Evolutionary conservation across 2,888 invertebrate genomes (phyloP).

Genomic region (Drosophila mimetica): DNA sequence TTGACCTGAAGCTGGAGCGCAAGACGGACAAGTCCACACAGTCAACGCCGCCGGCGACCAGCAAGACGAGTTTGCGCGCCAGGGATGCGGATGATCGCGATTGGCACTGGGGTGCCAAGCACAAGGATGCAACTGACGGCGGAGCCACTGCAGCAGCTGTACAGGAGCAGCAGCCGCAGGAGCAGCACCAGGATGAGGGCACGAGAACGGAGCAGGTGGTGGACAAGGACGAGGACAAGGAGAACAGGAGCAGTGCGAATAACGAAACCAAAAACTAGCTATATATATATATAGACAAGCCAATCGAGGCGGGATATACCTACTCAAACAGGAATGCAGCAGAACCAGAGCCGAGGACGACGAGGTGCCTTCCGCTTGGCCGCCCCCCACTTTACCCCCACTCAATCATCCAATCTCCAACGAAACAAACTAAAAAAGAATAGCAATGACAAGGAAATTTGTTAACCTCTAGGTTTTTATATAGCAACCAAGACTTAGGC

Average conservation of each 20-base stretch:
- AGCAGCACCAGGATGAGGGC: neutral
- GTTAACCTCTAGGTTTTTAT: slow-evolving; percentile 57
- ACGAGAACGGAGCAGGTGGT: neutral
- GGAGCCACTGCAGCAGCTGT: neutral
- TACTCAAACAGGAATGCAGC: slow-evolving; percentile 3
- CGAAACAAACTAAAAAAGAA: slow-evolving; percentile 48
- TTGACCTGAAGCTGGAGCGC: slow-evolving; percentile 77
- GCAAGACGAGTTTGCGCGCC: slow-evolving; percentile 19
- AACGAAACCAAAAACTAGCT: slow-evolving; percentile 69
- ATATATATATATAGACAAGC: slow-evolving; percentile 49
- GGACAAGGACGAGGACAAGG: slow-evolving; percentile 16
- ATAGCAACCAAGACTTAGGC: slow-evolving; percentile 63
- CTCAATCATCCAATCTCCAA: slow-evolving; percentile 28
- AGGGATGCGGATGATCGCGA: slow-evolving; percentile 24
- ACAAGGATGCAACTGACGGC: neutral
- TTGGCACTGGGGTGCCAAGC: neutral
- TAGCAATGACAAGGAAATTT: slow-evolving; percentile 35
- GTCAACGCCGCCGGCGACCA: slow-evolving; percentile 48
- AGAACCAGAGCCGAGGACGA: neutral
- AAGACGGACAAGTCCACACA: slow-evolving; percentile 67
- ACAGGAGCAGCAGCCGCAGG: neutral
- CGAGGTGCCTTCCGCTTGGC: slow-evolving; percentile 11
- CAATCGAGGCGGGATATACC: slow-evolving; percentile 15
- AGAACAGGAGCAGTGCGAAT: slow-evolving; percentile 37
- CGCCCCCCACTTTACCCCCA: neutral